Conservation (phyloP, 2,113 vertebrate species). For the Charadrius vociferus region DNA sequence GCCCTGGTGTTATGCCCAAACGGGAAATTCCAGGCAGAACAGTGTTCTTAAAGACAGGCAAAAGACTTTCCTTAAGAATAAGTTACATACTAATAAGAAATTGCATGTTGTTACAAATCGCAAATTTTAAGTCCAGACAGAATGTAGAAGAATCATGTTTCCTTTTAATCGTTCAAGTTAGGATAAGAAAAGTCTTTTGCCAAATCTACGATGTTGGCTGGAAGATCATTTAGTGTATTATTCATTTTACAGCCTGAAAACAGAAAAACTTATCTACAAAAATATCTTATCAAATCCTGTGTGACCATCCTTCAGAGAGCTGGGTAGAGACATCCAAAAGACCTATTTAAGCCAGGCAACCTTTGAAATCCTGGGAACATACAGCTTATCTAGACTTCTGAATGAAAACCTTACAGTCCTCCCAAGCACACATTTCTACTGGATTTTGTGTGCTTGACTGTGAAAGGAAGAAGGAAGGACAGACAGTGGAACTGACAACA, state of each 20-base stretch:
- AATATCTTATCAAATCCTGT: background rate
- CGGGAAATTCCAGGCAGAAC: background rate
- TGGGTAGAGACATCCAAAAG: background rate
- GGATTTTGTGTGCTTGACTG: background rate
- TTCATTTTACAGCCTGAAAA: background rate
- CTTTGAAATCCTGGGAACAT: background rate
- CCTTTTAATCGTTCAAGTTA: background rate
- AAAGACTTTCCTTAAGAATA: background rate
- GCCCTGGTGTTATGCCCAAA: background rate
- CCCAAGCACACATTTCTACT: background rate
- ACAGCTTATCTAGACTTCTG: background rate
- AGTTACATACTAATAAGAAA: background rate
- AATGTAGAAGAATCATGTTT: background rate
- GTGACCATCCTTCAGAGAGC: background rate
- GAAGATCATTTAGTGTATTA: background rate
- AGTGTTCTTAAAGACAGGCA: background rate
- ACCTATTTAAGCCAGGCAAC: background rate
- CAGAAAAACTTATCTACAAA: background rate
- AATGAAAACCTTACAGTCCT: background rate
- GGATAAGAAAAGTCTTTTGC: background rate
- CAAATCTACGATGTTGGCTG: background rate
- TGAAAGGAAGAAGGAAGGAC: background rate
- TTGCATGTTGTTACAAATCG: background rate
- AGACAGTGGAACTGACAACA: background rate
- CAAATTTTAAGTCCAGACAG: background rate